These are phyloP conservation scores for Mya arenaria DNA, from an alignment of 1,140 invertebrate species.

Conservation along the genomic window DNA sequence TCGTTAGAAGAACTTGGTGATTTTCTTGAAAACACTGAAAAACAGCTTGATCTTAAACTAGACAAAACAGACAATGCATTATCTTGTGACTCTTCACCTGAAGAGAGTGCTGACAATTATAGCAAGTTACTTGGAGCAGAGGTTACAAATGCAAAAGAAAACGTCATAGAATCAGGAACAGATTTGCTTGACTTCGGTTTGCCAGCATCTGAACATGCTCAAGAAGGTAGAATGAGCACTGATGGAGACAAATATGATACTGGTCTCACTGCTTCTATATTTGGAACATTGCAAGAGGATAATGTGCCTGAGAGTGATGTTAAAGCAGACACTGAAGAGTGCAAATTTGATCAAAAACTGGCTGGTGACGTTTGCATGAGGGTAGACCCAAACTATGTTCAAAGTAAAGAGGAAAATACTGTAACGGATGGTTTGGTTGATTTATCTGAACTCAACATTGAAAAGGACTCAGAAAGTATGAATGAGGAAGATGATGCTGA, in stretches of 20 bases:
- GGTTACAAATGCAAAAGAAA: no score
- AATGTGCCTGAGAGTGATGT: background rate
- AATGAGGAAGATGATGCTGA: background rate
- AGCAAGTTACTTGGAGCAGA: no score
- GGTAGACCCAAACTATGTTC: background rate
- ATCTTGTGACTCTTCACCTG: background rate
- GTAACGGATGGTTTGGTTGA: background rate
- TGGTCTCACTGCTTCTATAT: background rate
- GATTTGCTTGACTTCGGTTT: no score
- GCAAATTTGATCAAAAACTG: no score
- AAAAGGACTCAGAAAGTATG: slow-evolving; percentile 28
- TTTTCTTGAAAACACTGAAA: background rate
- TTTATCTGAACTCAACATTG: slow-evolving; percentile 21
- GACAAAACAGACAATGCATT: background rate
- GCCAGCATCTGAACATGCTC: background rate
- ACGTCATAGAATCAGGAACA: no score
- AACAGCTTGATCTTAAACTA: background rate
- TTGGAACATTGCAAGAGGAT: background rate
- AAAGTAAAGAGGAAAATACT: background rate
- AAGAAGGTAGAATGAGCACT: background rate
- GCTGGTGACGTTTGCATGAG: no score
- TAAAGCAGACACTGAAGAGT: background rate
- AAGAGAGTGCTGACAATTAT: no score
- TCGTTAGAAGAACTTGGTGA: background rate
- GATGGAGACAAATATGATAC: background rate